Percentiles rank a stretch among this genome's conserved stretches.
phyloP scores from a whole-genome alignment of 1,140 invertebrate species.

The Aricia agestis region DNA sequence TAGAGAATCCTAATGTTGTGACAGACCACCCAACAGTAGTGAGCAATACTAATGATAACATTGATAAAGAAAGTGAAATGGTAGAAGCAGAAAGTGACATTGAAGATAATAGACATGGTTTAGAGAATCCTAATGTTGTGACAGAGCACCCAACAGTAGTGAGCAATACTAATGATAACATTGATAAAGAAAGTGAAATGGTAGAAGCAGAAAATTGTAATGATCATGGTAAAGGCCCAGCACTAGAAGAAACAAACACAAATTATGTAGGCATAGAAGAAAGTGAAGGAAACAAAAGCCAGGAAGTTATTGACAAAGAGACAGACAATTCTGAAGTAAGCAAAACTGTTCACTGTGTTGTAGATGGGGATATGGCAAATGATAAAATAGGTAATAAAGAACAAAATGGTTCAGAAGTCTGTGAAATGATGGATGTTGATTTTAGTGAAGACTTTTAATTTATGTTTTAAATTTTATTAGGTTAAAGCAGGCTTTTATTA shows the following conservation, averaged over 20 bases:
- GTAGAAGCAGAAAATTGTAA: neutral
- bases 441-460: constrained; percentile 54
- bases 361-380: neutral
- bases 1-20: neutral
- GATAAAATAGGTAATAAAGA: constrained; percentile 12
- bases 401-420: constrained; percentile 22
- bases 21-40: too few relatives aligned
- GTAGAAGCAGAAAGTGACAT: neutral
- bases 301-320: too few relatives aligned
- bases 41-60: too few relatives aligned
- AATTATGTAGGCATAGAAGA: neutral
- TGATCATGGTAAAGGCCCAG: neutral
- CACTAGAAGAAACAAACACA: neutral
- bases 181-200: constrained; percentile 5
- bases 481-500: constrained; percentile 19
- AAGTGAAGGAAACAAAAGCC: neutral
- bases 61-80: constrained; percentile 1
- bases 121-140: neutral
- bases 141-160: neutral
- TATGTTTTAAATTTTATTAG: constrained; percentile 25
- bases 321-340: constrained; percentile 5
- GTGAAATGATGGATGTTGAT: constrained; percentile 60
- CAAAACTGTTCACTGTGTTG: constrained; percentile 14
- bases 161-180: neutral
- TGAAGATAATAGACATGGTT: too few relatives aligned